A percentile compares a stretch with the other conserved stretches of the same genome.
Conservation (phyloP, 2,888 invertebrate species). For the Eugnorisma glareosa region DNA sequence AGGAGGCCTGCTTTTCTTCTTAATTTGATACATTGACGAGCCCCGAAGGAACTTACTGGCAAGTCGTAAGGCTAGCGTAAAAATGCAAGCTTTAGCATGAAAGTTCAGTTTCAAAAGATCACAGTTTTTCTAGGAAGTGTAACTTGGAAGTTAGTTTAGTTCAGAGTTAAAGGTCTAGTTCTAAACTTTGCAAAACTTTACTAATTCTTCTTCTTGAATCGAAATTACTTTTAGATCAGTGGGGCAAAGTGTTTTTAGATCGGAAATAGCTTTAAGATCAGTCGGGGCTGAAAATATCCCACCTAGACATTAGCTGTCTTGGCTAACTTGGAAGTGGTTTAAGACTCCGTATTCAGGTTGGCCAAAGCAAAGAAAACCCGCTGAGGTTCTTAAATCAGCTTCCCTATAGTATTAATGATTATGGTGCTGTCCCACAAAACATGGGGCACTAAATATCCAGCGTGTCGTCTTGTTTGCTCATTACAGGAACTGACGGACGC, state of each 20-base stretch:
- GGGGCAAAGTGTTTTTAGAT: neutral
- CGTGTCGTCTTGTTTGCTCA: neutral
- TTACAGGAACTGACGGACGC: neutral
- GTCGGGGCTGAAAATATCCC: neutral
- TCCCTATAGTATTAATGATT: neutral
- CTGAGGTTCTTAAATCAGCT: neutral
- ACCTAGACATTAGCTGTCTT: neutral
- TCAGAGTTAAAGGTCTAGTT: neutral
- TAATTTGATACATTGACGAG: neutral
- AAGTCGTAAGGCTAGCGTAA: neutral
- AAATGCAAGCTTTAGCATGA: neutral
- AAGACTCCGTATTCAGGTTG: neutral
- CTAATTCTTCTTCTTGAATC: neutral
- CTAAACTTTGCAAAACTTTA: slow-evolving; percentile 3
- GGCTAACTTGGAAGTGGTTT: neutral
- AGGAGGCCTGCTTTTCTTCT: neutral
- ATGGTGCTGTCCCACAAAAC: neutral
- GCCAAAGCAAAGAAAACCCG: neutral
- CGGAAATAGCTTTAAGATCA: neutral
- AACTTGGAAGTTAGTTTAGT: slow-evolving; percentile 5
- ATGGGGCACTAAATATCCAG: neutral
- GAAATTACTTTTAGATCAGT: neutral
- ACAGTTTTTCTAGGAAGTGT: neutral
- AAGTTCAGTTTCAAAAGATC: neutral
- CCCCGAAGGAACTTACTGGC: neutral